Conservation (phyloP, 2,113 vertebrate species). For the Strix uralensis region DNA sequence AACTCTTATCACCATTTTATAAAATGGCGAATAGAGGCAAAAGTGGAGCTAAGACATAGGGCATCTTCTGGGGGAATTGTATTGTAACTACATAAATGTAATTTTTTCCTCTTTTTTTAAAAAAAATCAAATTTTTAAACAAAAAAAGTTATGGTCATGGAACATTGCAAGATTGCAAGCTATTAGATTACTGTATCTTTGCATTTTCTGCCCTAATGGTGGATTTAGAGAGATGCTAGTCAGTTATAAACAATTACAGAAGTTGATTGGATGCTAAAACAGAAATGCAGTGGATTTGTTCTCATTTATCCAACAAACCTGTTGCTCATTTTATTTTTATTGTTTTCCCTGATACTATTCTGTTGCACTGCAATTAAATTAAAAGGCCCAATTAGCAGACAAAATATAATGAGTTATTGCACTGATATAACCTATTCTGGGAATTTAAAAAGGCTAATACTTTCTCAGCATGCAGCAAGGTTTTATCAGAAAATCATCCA, state of each 20-base stretch:
- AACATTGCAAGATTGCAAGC: not conserved
- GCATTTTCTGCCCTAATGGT: not conserved
- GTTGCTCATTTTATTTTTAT: not conserved
- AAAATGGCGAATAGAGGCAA: not conserved
- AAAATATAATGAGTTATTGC: not conserved
- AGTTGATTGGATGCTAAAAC: not conserved
- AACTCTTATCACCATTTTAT: not conserved
- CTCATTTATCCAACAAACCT: not conserved
- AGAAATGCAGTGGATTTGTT: not conserved
- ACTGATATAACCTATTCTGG: not conserved
- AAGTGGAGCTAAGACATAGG: not conserved
- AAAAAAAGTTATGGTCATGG: not conserved
- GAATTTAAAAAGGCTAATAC: not conserved
- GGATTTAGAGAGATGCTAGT: not conserved
- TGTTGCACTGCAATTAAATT: not conserved
- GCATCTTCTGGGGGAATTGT: not conserved
- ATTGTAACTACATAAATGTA: accelerated
- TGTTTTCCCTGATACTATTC: not conserved
- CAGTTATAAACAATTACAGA: not conserved
- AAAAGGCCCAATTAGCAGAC: not conserved
- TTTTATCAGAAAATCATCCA: not conserved
- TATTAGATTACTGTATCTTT: not conserved
- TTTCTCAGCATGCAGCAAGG: not conserved
- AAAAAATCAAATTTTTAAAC: not conserved
- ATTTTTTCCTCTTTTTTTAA: not conserved